Evolutionary conservation across 2,113 vertebrate species (phyloP).

Genomic region (Romanogobio albipinnatus): DNA sequence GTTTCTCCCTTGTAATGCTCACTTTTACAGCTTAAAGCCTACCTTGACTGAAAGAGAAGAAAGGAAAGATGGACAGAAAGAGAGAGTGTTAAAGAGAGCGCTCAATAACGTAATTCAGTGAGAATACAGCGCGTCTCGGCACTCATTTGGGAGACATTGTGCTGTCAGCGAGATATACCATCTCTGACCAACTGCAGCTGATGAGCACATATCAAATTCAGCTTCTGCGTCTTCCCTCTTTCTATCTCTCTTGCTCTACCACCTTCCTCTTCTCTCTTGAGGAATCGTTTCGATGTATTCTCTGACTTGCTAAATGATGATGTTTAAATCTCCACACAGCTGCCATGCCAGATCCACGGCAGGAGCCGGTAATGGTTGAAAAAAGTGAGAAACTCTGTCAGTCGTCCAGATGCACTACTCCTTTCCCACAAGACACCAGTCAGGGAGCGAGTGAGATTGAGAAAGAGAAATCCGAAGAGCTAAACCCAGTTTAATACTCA

Average conservation of each 20-base stretch:
- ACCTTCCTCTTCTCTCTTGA: slow-evolving; percentile 56
- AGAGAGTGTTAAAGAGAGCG: slow-evolving; percentile 24
- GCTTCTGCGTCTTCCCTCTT: slow-evolving; percentile 39
- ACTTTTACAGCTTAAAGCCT: background rate
- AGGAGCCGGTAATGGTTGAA: slow-evolving; percentile 58
- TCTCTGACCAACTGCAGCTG: slow-evolving; percentile 67
- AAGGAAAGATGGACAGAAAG: slow-evolving; percentile 39
- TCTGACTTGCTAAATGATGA: slow-evolving; percentile 76
- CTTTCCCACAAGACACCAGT: slow-evolving; percentile 36
- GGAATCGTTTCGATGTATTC: slow-evolving; percentile 70
- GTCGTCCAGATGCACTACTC: slow-evolving; percentile 15
- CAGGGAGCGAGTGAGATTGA: slow-evolving; percentile 16
- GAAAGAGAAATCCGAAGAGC: background rate
- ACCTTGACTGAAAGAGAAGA: slow-evolving; percentile 50
- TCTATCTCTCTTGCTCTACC: slow-evolving; percentile 1
- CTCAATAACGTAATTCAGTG: slow-evolving; percentile 49
- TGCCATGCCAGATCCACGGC: slow-evolving; percentile 70
- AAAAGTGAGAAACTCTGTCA: slow-evolving; percentile 51
- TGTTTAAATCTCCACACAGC: slow-evolving; percentile 75
- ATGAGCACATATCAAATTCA: slow-evolving; percentile 65
- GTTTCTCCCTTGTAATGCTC: background rate
- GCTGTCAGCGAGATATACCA: slow-evolving; percentile 62
- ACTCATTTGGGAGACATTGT: slow-evolving; percentile 62
- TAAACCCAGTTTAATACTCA: background rate
- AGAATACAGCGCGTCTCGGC: slow-evolving; percentile 29